phyloP scores from a whole-genome alignment of 2,888 invertebrate genomes.

The Drosophila multiciliata region DNA sequence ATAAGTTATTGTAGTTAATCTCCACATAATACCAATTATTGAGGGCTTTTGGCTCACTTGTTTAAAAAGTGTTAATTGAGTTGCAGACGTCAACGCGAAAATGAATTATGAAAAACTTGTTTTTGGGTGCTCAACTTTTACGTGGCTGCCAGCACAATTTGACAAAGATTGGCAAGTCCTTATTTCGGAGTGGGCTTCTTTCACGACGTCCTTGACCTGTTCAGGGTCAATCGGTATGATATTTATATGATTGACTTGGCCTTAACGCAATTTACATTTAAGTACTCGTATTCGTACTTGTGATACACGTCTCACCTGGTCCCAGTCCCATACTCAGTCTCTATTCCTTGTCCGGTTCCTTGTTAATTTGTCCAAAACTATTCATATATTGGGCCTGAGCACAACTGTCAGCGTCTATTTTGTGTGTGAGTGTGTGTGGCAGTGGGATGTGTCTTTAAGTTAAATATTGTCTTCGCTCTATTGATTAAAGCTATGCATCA shows the following conservation, averaged over 20 bases:
- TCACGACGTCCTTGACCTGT: conserved; percentile 39
- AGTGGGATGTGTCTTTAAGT: conserved; percentile 42
- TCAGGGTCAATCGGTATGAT: conserved; percentile 44
- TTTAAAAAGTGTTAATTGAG: conserved; percentile 61
- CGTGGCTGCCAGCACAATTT: conserved; percentile 46
- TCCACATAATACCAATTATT: conserved; percentile 23
- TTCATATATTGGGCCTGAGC: conserved; percentile 14
- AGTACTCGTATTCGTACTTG: conserved; percentile 16
- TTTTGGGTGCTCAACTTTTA: conserved; percentile 34
- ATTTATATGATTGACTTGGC: conserved; percentile 66
- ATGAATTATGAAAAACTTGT: conserved; percentile 54
- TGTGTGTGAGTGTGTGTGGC: neutral
- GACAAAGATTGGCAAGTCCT: conserved; percentile 26
- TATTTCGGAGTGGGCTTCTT: neutral
- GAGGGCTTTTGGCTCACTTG: conserved; percentile 11
- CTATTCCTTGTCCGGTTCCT: conserved; percentile 2
- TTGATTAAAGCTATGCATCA: conserved; percentile 39
- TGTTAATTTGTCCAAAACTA: neutral
- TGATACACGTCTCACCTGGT: conserved; percentile 17
- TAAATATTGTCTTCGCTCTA: conserved; percentile 49
- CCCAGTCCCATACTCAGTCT: neutral
- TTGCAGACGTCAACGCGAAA: conserved; percentile 43
- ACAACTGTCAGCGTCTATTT: conserved; percentile 44
- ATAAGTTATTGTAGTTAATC: conserved; percentile 1
- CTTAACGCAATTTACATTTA: conserved; percentile 37